phyloP scores from a whole-genome alignment of 1,140 invertebrate genomes.

The Ostrea denselamellosa region DNA sequence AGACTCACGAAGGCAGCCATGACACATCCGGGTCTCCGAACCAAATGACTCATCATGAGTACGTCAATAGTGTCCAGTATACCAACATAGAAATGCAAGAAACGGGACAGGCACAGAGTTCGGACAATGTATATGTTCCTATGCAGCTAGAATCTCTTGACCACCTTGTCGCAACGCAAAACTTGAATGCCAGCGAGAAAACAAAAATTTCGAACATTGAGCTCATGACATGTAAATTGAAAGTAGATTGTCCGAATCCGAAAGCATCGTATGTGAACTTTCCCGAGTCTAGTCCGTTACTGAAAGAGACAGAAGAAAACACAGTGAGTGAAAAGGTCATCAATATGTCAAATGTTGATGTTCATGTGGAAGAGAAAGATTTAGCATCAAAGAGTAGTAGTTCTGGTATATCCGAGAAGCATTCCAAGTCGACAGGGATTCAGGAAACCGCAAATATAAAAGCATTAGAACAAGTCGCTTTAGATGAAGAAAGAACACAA shows the following conservation, averaged over 20 bases:
- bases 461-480: neutral
- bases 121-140: slow-evolving; percentile 25
- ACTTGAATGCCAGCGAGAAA: neutral
- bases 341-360: neutral
- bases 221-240: slow-evolving; percentile 14
- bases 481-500: neutral
- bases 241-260: slow-evolving; percentile 1
- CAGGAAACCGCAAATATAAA: neutral
- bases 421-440: slow-evolving; percentile 12
- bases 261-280: slow-evolving; percentile 10
- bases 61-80: slow-evolving; percentile 36
- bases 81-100: slow-evolving; percentile 21
- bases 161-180: neutral
- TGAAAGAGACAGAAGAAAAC: neutral
- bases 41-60: neutral
- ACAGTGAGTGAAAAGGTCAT: neutral
- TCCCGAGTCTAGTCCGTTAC: slow-evolving; percentile 20
- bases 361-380: neutral
- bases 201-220: neutral
- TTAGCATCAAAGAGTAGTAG: neutral
- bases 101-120: neutral
- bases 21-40: slow-evolving; percentile 3
- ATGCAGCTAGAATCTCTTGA: slow-evolving; percentile 40
- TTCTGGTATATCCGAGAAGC: neutral
- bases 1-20: neutral